Evolutionary conservation across 2,113 vertebrate genomes (phyloP).

Genomic region (Eleginops maclovinus): DNA sequence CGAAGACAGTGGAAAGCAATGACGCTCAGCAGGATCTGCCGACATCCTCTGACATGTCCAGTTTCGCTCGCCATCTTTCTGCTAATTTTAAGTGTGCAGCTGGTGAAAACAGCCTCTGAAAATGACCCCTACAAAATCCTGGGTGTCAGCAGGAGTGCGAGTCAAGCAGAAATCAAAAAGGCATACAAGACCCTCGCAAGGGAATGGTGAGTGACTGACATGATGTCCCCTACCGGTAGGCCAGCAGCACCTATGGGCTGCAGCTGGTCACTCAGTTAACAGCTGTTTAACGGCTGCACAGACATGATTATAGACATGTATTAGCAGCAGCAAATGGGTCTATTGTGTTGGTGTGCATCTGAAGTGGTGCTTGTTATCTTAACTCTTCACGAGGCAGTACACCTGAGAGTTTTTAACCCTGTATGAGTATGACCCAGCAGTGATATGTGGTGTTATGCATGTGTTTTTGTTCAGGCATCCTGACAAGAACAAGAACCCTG

Average conservation of each 20-base stretch:
- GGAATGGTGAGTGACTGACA: slow-evolving; percentile 88
- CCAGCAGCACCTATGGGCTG: background rate
- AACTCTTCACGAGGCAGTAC: background rate
- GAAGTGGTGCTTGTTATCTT: background rate
- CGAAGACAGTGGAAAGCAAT: slow-evolving; percentile 35
- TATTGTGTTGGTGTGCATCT: background rate
- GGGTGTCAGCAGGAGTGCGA: slow-evolving; percentile 88
- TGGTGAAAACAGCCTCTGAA: slow-evolving; percentile 82
- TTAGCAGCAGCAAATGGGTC: no score
- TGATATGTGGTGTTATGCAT: background rate
- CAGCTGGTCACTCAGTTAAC: background rate
- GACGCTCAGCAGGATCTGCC: slow-evolving; percentile 31
- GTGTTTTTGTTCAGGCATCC: slow-evolving; percentile 88
- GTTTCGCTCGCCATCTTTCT: slow-evolving; percentile 80
- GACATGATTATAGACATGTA: no score
- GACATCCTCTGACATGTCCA: slow-evolving; percentile 18
- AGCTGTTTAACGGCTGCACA: no score
- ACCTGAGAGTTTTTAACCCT: background rate
- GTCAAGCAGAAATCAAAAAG: slow-evolving; percentile 93
- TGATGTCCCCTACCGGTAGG: background rate
- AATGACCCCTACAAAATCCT: slow-evolving; percentile 92
- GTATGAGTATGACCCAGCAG: background rate
- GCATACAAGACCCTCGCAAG: slow-evolving; percentile 94
- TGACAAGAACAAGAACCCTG: slow-evolving; percentile 95
- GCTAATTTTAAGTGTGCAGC: slow-evolving; percentile 64